Evolutionary conservation across 2,888 invertebrate genomes (phyloP), one percentile per base, ranked within the genome.

Genomic region (Pandemis cinnamomeana): DNA sequence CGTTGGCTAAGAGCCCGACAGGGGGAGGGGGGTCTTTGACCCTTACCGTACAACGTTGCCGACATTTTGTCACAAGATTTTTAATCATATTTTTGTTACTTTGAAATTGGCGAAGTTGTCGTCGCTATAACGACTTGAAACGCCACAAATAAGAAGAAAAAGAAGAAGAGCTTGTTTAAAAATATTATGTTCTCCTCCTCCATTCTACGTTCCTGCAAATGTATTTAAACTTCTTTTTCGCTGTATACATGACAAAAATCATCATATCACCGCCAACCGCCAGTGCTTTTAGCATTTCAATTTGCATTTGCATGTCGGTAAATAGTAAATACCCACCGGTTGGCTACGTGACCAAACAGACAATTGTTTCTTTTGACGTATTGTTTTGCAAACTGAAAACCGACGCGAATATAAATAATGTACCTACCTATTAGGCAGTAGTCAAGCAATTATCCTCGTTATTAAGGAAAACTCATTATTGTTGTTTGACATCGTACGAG

Each of bases 281-380:
- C 13, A 36, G 11, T 41, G 13, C 48, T 48, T 27, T 48, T 48
- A 46, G 48, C 64, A 27, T 27, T 13, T 64, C 13, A 27, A 67
- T 64, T 64, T 66, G 51, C 67, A 71, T 61, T 61, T 15, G 60
- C 67, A 61, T 42, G 61, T 8, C 46, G 60, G 41, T 46, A 42
- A 61, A 60, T 46, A 64, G 41, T 46, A 42, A 61, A 60, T 46
- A 64, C 36, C 72, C 44, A 53, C 7, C 71, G 36, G 13, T 60
- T 64, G 72, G 51, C 69, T 73, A 73, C 72, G 69, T 69, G 73
- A 73, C 69, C 42, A 60, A 71, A 64, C 55, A 71, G 27, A 63
- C 53, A 58, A 71, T 69, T 73, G 73, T 69, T 66, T 58, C 51
- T 11, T 11, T 66, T 68, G 64, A 72, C 72, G 73, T 58, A 8